Evolutionary conservation across 2,888 invertebrate species (phyloP).

Genomic region (Drosophila neoperkinsi): DNA sequence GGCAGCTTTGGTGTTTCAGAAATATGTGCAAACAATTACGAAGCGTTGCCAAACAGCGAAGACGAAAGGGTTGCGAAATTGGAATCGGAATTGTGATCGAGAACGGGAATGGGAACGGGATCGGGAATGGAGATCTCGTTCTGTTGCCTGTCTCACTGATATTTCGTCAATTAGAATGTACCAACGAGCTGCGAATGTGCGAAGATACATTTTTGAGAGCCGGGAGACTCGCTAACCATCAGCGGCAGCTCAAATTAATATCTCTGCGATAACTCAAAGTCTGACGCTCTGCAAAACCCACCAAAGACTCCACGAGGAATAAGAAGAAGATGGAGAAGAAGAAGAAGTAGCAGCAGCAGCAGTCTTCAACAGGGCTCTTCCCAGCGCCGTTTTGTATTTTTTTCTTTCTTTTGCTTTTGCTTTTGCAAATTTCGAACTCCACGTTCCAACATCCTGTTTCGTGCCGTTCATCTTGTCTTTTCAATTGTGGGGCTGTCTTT

Average conservation of each 20-base stretch:
- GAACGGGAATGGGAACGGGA: constrained; percentile 33
- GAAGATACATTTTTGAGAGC: constrained; percentile 72
- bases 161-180: constrained; percentile 78
- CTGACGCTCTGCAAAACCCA: constrained; percentile 20
- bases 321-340: background rate
- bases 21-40: constrained; percentile 80
- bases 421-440: constrained; percentile 73
- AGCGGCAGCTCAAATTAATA: constrained; percentile 80
- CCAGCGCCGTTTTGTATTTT: constrained; percentile 44
- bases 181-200: constrained; percentile 76
- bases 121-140: constrained; percentile 31
- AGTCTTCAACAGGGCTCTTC: constrained; percentile 26
- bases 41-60: constrained; percentile 29
- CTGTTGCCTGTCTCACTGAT: constrained; percentile 62
- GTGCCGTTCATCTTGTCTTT: constrained; percentile 80
- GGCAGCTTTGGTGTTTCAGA: constrained; percentile 74
- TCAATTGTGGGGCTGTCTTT: constrained; percentile 70
- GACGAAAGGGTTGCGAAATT: constrained; percentile 34
- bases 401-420: constrained; percentile 7
- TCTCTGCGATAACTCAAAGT: constrained; percentile 80
- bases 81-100: constrained; percentile 34
- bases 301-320: constrained; percentile 7
- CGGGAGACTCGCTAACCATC: constrained; percentile 59
- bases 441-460: constrained; percentile 79
- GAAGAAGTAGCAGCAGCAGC: constrained; percentile 8